These are phyloP conservation scores for Mycetomoellerius zeteki DNA, from an alignment of 1,140 invertebrate genomes.

Conservation along the genomic window DNA sequence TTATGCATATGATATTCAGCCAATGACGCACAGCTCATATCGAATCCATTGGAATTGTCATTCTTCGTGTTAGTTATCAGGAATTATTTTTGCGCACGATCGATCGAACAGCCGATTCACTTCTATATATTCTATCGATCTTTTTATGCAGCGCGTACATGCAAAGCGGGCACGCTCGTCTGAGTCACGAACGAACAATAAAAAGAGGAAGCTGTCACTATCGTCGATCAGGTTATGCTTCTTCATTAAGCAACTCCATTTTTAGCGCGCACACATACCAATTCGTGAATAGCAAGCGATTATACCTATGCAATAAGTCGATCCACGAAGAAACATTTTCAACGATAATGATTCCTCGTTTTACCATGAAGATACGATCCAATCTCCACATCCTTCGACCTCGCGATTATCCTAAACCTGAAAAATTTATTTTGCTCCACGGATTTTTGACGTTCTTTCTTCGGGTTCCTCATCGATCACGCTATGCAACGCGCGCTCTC, in stretches of 20 bases:
- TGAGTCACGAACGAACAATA: slow-evolving; percentile 14
- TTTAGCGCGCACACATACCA: neutral
- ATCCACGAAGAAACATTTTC: neutral
- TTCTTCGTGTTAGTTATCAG: neutral
- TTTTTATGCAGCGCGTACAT: slow-evolving; percentile 42
- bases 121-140: slow-evolving; percentile 25
- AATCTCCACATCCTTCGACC: neutral
- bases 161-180: slow-evolving; percentile 14
- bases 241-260: slow-evolving; percentile 47
- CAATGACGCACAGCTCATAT: neutral
- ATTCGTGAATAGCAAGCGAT: slow-evolving; percentile 45
- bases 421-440: slow-evolving; percentile 3
- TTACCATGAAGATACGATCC: neutral
- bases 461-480: slow-evolving; percentile 10
- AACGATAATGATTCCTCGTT: neutral
- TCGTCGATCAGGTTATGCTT: slow-evolving; percentile 27
- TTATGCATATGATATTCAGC: slow-evolving; percentile 17
- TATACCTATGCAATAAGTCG: slow-evolving; percentile 17
- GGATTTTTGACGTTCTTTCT: neutral
- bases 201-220: slow-evolving; percentile 36
- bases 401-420: neutral
- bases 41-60: slow-evolving; percentile 26
- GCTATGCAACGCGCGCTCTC: neutral
- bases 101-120: slow-evolving; percentile 17
- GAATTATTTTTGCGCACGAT: slow-evolving; percentile 28